Evolutionary conservation across 2,888 invertebrate species (phyloP).

Genomic region (Heteromyza rotundicornis): DNA sequence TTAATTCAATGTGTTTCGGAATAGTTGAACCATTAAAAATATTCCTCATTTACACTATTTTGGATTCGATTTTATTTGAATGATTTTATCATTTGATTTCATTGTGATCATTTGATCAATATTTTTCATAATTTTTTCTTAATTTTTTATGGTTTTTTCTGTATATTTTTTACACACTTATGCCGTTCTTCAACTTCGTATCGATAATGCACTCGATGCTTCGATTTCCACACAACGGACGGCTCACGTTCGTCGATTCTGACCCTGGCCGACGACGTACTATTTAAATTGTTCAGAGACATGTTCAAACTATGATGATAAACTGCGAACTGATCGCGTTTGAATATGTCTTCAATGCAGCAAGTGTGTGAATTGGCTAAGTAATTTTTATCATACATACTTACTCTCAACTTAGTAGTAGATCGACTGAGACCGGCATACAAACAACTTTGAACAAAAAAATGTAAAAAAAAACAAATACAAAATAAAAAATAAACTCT

Average conservation of each 20-base stretch:
- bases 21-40: no score
- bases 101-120: neutral
- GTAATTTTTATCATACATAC: no score
- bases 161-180: conserved; percentile 36
- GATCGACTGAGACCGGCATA: no score
- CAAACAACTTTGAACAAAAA: no score
- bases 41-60: neutral
- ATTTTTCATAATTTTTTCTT: neutral
- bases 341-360: no score
- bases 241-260: conserved; percentile 42
- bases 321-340: conserved; percentile 4
- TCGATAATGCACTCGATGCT: conserved; percentile 52
- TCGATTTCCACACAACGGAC: conserved; percentile 45
- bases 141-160: neutral
- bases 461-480: no score
- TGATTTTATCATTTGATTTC: neutral
- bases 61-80: neutral
- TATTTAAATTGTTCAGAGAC: conserved; percentile 48
- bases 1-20: no score
- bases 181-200: conserved; percentile 35
- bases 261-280: conserved; percentile 3
- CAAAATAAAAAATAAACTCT: no score
- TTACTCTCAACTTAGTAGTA: no score
- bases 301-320: conserved; percentile 31
- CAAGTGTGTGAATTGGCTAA: no score